phyloP scores from a whole-genome alignment of 2,888 invertebrate genomes.

The Platycheirus rosarum region DNA sequence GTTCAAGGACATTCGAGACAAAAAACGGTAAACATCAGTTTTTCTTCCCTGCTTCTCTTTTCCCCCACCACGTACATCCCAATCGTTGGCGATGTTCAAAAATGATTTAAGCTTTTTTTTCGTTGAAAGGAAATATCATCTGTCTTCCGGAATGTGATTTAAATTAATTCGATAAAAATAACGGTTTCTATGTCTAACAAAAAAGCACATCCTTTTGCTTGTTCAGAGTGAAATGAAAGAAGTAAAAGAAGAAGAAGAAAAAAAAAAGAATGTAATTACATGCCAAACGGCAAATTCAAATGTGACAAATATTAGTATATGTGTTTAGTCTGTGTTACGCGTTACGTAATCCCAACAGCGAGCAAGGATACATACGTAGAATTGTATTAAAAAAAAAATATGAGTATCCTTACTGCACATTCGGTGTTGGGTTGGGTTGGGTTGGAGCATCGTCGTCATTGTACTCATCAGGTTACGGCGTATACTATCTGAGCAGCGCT shows the following conservation, averaged over 20 bases:
- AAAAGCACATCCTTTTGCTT: conserved; percentile 56
- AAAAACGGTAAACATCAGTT: conserved; percentile 64
- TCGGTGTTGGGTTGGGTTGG: conserved; percentile 29
- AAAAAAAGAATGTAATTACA: conserved; percentile 38
- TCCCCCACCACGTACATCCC: not conserved
- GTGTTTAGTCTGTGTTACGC: conserved; percentile 67
- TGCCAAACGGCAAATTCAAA: conserved; percentile 64
- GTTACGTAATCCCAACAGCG: conserved; percentile 69
- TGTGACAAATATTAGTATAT: conserved; percentile 62
- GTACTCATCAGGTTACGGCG: conserved; percentile 31
- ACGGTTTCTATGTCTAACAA: conserved; percentile 60
- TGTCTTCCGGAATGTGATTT: conserved; percentile 59
- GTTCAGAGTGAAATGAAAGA: conserved; percentile 46
- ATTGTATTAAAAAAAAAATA: conserved; percentile 51
- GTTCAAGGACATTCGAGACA: conserved; percentile 69
- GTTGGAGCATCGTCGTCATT: conserved; percentile 47
- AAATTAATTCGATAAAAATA: conserved; percentile 67
- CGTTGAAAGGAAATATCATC: conserved; percentile 55
- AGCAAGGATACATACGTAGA: conserved; percentile 63
- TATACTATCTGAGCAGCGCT: conserved; percentile 41
- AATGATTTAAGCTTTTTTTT: conserved; percentile 49
- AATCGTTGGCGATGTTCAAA: conserved; percentile 6
- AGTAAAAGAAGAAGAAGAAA: conserved; percentile 29
- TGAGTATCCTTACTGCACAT: conserved; percentile 62
- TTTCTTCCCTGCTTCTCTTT: conserved; percentile 11